phyloP scores from a whole-genome alignment of 2,888 invertebrate species.

The Drosophila mimica region DNA sequence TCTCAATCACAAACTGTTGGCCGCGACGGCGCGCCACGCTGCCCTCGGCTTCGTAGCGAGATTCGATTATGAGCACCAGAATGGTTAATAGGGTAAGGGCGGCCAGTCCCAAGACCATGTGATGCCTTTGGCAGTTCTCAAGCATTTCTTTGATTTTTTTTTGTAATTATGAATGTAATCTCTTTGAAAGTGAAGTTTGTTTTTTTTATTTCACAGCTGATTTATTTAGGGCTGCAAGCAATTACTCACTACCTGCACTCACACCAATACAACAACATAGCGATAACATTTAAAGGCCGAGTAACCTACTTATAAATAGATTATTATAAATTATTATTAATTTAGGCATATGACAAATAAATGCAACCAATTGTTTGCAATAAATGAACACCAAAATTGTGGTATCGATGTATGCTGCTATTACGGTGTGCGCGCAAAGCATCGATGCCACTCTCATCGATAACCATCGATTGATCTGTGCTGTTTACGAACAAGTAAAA shows the following conservation, averaged over 20 bases:
- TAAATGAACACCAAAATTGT: not conserved
- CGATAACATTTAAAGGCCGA: not conserved
- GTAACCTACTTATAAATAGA: not conserved
- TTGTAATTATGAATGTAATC: constrained; percentile 6
- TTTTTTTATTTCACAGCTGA: constrained; percentile 30
- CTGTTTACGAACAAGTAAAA: constrained; percentile 75
- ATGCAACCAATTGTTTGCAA: not conserved
- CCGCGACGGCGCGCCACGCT: constrained; percentile 60
- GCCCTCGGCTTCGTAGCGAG: constrained; percentile 85
- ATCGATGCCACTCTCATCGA: constrained; percentile 33
- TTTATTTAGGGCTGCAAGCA: constrained; percentile 21
- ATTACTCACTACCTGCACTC: not conserved
- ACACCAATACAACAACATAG: not conserved
- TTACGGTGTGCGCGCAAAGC: not conserved
- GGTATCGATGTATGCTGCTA: constrained; percentile 14
- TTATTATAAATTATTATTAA: not conserved
- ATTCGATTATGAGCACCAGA: constrained; percentile 92
- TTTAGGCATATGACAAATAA: not conserved
- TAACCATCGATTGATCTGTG: constrained; percentile 44
- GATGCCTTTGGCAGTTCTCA: constrained; percentile 93
- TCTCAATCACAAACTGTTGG: constrained; percentile 89
- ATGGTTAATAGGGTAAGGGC: constrained; percentile 92
- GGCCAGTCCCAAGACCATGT: constrained; percentile 92
- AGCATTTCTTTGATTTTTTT: constrained; percentile 87
- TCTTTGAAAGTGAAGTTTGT: constrained; percentile 16